phyloP scores from a whole-genome alignment of 2,888 invertebrate genomes.

The Orthosia gothica region DNA sequence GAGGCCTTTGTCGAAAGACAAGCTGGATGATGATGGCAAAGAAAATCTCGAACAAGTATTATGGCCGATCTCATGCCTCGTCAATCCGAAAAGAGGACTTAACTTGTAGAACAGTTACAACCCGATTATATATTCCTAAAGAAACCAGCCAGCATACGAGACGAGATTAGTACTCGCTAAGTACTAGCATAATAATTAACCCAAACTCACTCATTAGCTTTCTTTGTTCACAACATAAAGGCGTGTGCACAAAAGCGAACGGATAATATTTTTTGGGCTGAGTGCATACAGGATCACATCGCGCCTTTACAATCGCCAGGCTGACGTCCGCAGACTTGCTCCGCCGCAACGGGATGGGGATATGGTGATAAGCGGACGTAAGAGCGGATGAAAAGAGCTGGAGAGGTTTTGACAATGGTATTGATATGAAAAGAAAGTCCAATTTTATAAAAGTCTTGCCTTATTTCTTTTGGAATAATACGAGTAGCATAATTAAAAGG shows the following conservation, averaged over 20 bases:
- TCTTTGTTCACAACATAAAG: slow-evolving; percentile 60
- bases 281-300: slow-evolving; percentile 74
- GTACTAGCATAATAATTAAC: slow-evolving; percentile 52
- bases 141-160: background rate
- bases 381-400: background rate
- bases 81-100: background rate
- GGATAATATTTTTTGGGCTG: slow-evolving; percentile 72
- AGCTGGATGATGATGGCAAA: no score
- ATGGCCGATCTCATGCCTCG: background rate
- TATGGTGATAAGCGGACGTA: slow-evolving; percentile 16
- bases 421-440: no score
- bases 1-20: no score
- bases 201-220: slow-evolving; percentile 60
- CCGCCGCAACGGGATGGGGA: slow-evolving; percentile 61
- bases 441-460: no score
- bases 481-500: no score
- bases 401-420: no score
- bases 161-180: slow-evolving; percentile 38
- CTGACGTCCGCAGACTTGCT: slow-evolving; percentile 85
- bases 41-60: no score
- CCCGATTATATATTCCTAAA: background rate
- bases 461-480: no score
- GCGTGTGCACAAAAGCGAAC: slow-evolving; percentile 66
- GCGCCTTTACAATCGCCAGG: slow-evolving; percentile 84
- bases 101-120: background rate